phyloP scores from a whole-genome alignment of 2,888 invertebrate genomes.

The Gryllus longicercus region DNA sequence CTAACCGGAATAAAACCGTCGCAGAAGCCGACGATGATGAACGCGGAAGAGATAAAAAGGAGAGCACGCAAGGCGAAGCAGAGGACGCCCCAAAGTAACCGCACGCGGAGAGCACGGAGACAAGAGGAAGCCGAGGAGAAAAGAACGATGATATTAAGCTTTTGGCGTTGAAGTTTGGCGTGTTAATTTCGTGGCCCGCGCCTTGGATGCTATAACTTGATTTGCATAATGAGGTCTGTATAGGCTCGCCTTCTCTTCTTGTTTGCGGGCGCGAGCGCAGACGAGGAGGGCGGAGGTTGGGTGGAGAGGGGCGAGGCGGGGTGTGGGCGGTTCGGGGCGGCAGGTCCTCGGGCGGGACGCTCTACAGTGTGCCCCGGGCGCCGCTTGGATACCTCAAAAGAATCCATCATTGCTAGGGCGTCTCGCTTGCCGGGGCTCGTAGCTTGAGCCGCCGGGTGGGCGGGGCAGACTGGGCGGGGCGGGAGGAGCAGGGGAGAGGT shows the following conservation, averaged over 20 bases:
- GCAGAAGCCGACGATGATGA: no score
- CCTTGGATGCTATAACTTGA: slow-evolving; percentile 25
- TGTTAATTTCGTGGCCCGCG: slow-evolving; percentile 22
- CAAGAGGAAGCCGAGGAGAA: background rate
- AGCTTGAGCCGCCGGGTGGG: no score
- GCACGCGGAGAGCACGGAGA: background rate
- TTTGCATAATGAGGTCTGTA: slow-evolving; percentile 31
- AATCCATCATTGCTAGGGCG: background rate
- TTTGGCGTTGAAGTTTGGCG: slow-evolving; percentile 25
- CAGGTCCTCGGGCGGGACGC: background rate
- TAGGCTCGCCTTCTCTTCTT: background rate
- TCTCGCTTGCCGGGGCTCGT: background rate
- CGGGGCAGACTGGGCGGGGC: no score
- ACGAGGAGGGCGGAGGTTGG: background rate
- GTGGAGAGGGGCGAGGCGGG: background rate
- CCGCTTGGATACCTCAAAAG: background rate
- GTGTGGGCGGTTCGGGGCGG: background rate
- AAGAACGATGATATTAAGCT: slow-evolving; percentile 25
- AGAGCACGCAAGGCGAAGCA: no score
- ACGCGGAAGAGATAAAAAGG: no score
- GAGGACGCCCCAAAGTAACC: no score
- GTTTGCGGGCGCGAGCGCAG: background rate
- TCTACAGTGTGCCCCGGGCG: background rate
- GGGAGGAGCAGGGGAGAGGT: no score
- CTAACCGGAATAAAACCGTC: no score